These are phyloP conservation scores for Leguminivora glycinivorella DNA, from an alignment of 1,140 invertebrate species.

Conservation along the genomic window DNA sequence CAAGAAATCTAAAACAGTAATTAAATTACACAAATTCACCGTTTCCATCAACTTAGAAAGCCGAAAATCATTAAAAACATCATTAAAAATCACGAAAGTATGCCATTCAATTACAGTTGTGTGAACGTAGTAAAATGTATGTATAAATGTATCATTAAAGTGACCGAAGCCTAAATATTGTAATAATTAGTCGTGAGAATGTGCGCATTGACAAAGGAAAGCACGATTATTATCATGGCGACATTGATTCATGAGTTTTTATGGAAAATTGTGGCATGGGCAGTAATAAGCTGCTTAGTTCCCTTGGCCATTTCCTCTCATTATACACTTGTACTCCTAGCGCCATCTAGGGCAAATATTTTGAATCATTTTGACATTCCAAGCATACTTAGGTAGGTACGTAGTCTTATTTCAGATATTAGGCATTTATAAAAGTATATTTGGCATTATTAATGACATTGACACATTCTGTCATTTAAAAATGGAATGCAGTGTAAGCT, in stretches of 20 bases:
- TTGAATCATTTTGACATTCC: too few relatives aligned
- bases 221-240: slow-evolving; percentile 3
- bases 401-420: too few relatives aligned
- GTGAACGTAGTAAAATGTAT: slow-evolving; percentile 56
- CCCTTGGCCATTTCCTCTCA: background rate
- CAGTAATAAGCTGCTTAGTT: background rate
- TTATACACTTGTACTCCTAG: background rate
- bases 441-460: too few relatives aligned
- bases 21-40: background rate
- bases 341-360: background rate
- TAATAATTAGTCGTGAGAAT: slow-evolving; percentile 8
- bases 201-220: background rate
- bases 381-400: too few relatives aligned
- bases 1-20: slow-evolving; percentile 29
- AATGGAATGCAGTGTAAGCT: too few relatives aligned
- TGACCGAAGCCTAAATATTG: slow-evolving; percentile 49
- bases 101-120: slow-evolving; percentile 59
- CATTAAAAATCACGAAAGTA: slow-evolving; percentile 57
- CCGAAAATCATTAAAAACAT: slow-evolving; percentile 46
- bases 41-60: slow-evolving; percentile 54
- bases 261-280: slow-evolving; percentile 1
- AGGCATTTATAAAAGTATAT: too few relatives aligned
- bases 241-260: slow-evolving; percentile 23
- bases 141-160: slow-evolving; percentile 58
- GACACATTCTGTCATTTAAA: too few relatives aligned